phyloP scores from a whole-genome alignment of 2,797 vertebrate species.

The Holocentrus rufus region DNA sequence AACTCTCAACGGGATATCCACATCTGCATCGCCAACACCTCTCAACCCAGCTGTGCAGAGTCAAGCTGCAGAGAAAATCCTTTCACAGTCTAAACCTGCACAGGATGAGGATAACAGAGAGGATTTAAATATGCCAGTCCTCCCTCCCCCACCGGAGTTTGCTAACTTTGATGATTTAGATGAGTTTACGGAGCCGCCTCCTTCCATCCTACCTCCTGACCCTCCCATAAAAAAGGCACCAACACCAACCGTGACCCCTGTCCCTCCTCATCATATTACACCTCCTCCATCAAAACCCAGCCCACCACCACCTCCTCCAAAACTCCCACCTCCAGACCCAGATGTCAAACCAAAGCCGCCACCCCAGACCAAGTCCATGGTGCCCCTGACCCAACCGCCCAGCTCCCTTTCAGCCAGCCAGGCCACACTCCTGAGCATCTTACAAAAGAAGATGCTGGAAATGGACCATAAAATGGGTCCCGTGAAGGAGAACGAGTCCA shows the following conservation, averaged over 20 bases:
- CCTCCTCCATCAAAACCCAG: constrained; percentile 40
- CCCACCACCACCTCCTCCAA: constrained; percentile 46
- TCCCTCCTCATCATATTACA: constrained; percentile 14
- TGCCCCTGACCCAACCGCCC: constrained; percentile 38
- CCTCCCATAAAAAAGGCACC: constrained; percentile 63
- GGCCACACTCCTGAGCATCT: constrained; percentile 81
- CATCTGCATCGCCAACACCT: constrained; percentile 12
- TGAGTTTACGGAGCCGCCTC: constrained; percentile 61
- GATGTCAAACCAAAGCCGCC: constrained; percentile 55
- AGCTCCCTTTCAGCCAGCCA: constrained; percentile 69
- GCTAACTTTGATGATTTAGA: constrained; percentile 68
- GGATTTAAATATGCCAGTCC: constrained; percentile 62
- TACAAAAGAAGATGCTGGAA: constrained; percentile 86
- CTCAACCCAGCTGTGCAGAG: constrained; percentile 38
- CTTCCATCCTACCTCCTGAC: constrained; percentile 67
- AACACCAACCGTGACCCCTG: background rate
- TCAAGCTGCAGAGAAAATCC: constrained; percentile 14
- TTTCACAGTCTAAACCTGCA: constrained; percentile 13
- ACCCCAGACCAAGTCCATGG: constrained; percentile 53
- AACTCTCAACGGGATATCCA: background rate
- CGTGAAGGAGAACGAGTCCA: constrained; percentile 59
- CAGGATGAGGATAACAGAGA: constrained; percentile 39
- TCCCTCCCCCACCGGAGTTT: constrained; percentile 85
- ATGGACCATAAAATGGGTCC: constrained; percentile 80
- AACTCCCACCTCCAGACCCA: constrained; percentile 44